Percentiles rank a stretch among this genome's conserved stretches.
Evolutionary conservation across 2,888 invertebrate species (phyloP).

Genomic region (Iphiclides podalirius): DNA sequence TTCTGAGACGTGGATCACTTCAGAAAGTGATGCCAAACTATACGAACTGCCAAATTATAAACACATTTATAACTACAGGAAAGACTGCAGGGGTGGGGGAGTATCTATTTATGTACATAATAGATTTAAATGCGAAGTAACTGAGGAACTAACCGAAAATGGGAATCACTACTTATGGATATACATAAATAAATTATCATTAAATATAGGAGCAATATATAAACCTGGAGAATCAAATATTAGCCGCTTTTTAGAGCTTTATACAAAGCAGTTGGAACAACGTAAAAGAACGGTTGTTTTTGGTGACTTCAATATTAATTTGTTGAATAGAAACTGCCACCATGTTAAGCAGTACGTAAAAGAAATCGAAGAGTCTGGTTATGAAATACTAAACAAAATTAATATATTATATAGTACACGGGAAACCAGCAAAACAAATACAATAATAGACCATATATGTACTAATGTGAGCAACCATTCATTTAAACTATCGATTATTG

Average conservation of each 20-base stretch:
- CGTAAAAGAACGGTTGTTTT: too few relatives aligned
- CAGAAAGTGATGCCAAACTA: constrained; percentile 26
- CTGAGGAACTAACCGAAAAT: neutral
- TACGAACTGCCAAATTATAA: constrained; percentile 19
- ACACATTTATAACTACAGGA: constrained; percentile 25
- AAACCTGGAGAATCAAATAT: constrained; percentile 6
- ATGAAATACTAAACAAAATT: too few relatives aligned
- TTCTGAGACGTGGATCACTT: constrained; percentile 32
- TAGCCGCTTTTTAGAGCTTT: neutral
- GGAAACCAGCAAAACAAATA: too few relatives aligned
- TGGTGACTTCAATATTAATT: too few relatives aligned
- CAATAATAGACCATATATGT: too few relatives aligned
- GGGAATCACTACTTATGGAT: constrained; percentile 17
- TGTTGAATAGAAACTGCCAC: too few relatives aligned
- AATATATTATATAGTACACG: too few relatives aligned
- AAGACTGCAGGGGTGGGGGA: constrained; percentile 30
- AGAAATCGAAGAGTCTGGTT: too few relatives aligned
- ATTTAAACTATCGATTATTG: too few relatives aligned
- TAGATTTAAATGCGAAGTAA: constrained; percentile 23
- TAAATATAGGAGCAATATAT: constrained; percentile 14
- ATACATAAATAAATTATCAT: constrained; percentile 11
- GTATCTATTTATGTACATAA: constrained; percentile 34
- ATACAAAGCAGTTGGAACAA: too few relatives aligned
- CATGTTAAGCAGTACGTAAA: too few relatives aligned
- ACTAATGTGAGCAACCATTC: too few relatives aligned